Conservation (phyloP, 2,113 vertebrate genomes). For the Ancistrus triradiatus region DNA sequence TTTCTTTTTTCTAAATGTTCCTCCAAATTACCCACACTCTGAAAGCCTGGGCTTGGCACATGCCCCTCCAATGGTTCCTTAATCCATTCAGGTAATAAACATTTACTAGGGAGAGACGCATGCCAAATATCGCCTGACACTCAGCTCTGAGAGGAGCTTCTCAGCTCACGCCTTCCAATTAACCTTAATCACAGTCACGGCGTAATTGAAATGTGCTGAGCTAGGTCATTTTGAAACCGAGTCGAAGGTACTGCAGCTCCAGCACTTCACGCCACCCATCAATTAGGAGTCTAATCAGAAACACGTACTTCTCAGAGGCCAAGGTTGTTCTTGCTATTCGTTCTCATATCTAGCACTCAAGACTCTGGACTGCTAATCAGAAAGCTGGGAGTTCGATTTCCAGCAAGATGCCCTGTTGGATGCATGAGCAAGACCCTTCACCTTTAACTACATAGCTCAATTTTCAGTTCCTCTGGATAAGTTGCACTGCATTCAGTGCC, state of each 20-base stretch:
- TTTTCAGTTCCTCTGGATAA: too few relatives aligned
- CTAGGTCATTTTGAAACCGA: conserved; percentile 61
- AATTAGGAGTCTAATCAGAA: too few relatives aligned
- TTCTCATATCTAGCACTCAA: too few relatives aligned
- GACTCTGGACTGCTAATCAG: too few relatives aligned
- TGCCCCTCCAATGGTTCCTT: conserved; percentile 8
- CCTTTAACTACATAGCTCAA: too few relatives aligned
- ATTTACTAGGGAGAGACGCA: conserved; percentile 16
- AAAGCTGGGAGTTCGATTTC: too few relatives aligned
- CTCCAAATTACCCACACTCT: neutral
- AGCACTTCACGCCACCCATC: too few relatives aligned
- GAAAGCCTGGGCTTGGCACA: neutral
- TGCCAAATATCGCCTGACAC: neutral
- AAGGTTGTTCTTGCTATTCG: too few relatives aligned
- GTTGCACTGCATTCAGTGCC: too few relatives aligned
- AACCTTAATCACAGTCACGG: conserved; percentile 66
- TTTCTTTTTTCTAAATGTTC: conserved; percentile 1
- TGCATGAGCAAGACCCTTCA: too few relatives aligned
- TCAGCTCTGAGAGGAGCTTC: neutral
- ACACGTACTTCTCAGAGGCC: too few relatives aligned
- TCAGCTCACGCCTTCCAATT: conserved; percentile 55
- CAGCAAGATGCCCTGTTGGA: too few relatives aligned
- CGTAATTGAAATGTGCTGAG: conserved; percentile 71
- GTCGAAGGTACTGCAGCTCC: conserved; percentile 59
- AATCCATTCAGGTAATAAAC: conserved; percentile 16